Conservation (phyloP, 2,888 invertebrate genomes). For the Parelbella ahira region DNA sequence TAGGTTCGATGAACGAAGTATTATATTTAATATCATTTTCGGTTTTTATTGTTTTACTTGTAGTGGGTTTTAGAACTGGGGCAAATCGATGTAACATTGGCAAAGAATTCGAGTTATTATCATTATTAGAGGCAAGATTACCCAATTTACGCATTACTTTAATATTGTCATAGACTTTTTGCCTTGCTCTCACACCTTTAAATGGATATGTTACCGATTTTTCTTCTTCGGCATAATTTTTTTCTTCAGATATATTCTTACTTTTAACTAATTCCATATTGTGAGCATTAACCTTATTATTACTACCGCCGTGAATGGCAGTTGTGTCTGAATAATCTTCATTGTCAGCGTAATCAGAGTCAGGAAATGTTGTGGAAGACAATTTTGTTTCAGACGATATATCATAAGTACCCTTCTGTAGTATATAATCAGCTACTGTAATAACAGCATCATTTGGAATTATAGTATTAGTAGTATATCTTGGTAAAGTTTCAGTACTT, state of each 20-base stretch:
- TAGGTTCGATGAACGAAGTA: neutral
- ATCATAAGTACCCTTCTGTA: conserved; percentile 1
- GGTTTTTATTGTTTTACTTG: neutral
- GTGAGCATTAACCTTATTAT: conserved; percentile 29
- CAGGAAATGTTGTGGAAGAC: neutral
- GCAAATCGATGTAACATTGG: conserved; percentile 1
- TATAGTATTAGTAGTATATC: conserved; percentile 4
- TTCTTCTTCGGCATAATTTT: conserved; percentile 12
- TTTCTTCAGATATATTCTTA: conserved; percentile 27
- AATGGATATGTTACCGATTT: neutral
- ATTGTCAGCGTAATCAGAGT: conserved; percentile 11
- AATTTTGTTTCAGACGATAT: neutral
- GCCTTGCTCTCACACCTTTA: conserved; percentile 2
- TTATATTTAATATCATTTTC: neutral
- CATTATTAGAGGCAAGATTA: conserved; percentile 7
- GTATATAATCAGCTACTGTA: conserved; percentile 10
- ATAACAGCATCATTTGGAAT: conserved; percentile 2
- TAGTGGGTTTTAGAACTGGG: conserved; percentile 17
- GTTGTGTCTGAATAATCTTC: conserved; percentile 21
- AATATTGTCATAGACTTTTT: conserved; percentile 8
- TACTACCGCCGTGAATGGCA: conserved; percentile 13
- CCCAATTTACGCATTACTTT: conserved; percentile 22
- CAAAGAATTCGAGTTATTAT: neutral
- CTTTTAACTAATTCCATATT: conserved; percentile 34
- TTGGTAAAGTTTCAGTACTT: conserved; percentile 1